phyloP scores from a whole-genome alignment of 2,797 vertebrate genomes.

The Bovichtus diacanthus region DNA sequence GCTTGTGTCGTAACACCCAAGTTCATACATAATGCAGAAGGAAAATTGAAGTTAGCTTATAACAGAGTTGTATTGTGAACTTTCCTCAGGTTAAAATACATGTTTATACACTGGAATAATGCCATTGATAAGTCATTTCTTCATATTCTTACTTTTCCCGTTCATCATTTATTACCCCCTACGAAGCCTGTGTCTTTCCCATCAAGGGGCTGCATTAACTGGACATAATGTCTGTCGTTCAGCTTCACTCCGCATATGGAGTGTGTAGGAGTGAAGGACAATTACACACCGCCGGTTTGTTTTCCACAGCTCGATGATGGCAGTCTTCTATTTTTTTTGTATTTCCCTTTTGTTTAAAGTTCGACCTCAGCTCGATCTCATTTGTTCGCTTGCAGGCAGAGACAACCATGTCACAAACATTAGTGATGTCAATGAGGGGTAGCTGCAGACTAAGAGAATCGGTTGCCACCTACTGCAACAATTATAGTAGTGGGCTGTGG shows the following conservation, averaged over 20 bases:
- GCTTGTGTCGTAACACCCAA: neutral
- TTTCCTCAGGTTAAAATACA: constrained; percentile 9
- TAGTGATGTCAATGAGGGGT: constrained; percentile 12
- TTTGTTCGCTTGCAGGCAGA: constrained; percentile 29
- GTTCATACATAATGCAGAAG: neutral
- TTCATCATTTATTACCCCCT: neutral
- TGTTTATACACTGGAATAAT: constrained; percentile 9
- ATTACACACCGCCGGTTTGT: constrained; percentile 38
- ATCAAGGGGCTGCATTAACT: constrained; percentile 48
- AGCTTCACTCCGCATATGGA: constrained; percentile 32
- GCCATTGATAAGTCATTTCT: neutral
- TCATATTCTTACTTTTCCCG: constrained; percentile 2
- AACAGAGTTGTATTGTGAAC: neutral
- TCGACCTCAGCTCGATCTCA: constrained; percentile 11
- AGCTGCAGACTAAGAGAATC: constrained; percentile 1
- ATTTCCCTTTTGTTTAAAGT: constrained; percentile 44
- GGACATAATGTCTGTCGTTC: constrained; percentile 41
- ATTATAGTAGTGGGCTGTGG: constrained; percentile 24
- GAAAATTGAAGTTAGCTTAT: constrained; percentile 16
- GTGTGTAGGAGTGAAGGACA: constrained; percentile 45
- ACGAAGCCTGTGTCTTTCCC: constrained; percentile 9
- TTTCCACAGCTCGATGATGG: constrained; percentile 23
- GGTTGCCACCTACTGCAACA: constrained; percentile 27
- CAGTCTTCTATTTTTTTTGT: neutral
- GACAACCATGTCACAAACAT: neutral